phyloP scores from a whole-genome alignment of 1,140 invertebrate genomes.

The Euschistus heros region DNA sequence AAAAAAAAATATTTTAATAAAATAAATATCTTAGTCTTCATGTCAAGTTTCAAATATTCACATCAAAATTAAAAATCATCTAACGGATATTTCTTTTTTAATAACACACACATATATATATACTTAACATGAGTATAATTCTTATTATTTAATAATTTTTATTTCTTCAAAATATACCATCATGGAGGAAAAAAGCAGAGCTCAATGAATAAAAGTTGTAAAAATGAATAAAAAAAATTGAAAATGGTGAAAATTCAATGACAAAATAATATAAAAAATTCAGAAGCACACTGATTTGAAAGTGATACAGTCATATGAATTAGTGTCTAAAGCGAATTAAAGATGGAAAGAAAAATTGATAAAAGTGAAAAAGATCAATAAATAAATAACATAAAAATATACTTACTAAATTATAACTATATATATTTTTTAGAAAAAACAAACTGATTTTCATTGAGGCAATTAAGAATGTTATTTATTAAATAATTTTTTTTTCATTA shows the following conservation, averaged over 20 bases:
- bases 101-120: too few relatives aligned
- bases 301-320: background rate
- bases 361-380: background rate
- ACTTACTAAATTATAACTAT: background rate
- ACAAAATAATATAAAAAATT: background rate
- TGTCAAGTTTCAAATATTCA: too few relatives aligned
- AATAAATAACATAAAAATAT: constrained; percentile 3
- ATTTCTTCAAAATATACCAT: too few relatives aligned
- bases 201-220: constrained; percentile 4
- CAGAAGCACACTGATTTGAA: background rate
- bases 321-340: constrained; percentile 1
- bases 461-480: background rate
- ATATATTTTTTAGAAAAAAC: background rate
- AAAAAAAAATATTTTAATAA: too few relatives aligned
- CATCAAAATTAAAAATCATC: too few relatives aligned
- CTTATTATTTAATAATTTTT: too few relatives aligned
- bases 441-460: background rate
- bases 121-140: too few relatives aligned
- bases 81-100: too few relatives aligned
- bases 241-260: background rate
- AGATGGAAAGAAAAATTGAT: constrained; percentile 2
- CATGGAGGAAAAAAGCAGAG: constrained; percentile 8
- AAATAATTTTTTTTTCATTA: background rate
- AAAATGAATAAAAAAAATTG: constrained; percentile 5
- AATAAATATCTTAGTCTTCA: too few relatives aligned